Conservation (phyloP, 2,888 invertebrate species). For the Zaprionus obscuricornis region DNA sequence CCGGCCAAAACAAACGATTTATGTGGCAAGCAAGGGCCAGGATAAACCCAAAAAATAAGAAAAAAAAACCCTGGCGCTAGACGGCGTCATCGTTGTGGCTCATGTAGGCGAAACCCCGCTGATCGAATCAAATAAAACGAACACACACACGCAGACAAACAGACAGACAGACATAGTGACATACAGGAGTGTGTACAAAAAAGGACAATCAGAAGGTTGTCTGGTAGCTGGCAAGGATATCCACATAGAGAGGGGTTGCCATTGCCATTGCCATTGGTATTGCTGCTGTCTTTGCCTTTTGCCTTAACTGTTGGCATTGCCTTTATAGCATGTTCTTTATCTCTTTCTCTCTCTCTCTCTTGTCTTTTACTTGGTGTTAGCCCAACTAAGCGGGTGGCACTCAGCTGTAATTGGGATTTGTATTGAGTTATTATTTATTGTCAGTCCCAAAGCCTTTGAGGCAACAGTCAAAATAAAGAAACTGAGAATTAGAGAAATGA, state of each 20-base stretch:
- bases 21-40: constrained; percentile 60
- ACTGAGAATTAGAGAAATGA: too few relatives aligned
- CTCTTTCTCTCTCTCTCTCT: constrained; percentile 11
- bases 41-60: constrained; percentile 60
- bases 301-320: constrained; percentile 29
- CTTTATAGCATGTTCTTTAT: constrained; percentile 29
- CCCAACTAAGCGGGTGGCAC: constrained; percentile 72
- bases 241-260: constrained; percentile 26
- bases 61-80: constrained; percentile 53
- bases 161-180: constrained; percentile 5
- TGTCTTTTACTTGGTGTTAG: constrained; percentile 19
- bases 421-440: constrained; percentile 80
- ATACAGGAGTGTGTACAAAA: constrained; percentile 41
- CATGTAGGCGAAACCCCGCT: constrained; percentile 81
- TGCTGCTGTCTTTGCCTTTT: too few relatives aligned
- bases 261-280: neutral
- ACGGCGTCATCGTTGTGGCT: constrained; percentile 62
- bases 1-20: constrained; percentile 65
- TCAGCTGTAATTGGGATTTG: constrained; percentile 76
- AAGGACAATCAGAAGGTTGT: constrained; percentile 74
- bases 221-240: constrained; percentile 61
- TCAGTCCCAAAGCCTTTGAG: constrained; percentile 29
- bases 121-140: constrained; percentile 80
- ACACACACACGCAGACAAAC: constrained; percentile 56
- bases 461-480: constrained; percentile 66